phyloP scores from a whole-genome alignment of 2,113 vertebrate species.

The Xiphias gladius region DNA sequence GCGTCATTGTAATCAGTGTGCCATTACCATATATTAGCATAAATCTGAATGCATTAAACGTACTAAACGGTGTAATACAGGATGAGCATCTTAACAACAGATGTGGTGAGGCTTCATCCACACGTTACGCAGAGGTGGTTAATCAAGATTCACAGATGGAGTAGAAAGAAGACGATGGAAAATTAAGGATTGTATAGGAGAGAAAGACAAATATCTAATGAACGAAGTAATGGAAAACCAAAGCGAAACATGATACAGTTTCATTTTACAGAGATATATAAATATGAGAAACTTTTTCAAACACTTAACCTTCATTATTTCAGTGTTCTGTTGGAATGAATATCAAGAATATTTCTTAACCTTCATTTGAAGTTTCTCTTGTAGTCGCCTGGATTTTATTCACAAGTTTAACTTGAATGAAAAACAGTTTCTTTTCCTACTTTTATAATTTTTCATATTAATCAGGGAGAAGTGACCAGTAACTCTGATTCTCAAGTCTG shows the following conservation, averaged over 20 bases:
- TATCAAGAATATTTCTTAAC: background rate
- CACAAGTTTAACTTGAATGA: background rate
- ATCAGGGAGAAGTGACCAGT: background rate
- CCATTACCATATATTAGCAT: slow-evolving; percentile 76
- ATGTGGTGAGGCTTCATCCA: slow-evolving; percentile 41
- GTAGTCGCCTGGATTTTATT: background rate
- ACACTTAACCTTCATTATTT: background rate
- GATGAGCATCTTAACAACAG: slow-evolving; percentile 50
- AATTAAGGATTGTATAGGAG: background rate
- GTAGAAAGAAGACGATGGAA: background rate
- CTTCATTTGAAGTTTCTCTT: background rate
- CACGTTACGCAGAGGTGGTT: background rate
- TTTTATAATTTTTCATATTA: background rate
- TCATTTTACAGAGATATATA: background rate
- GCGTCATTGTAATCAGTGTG: slow-evolving; percentile 53
- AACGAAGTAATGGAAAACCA: background rate
- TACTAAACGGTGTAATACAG: slow-evolving; percentile 2
- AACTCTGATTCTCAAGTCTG: background rate
- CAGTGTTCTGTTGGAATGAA: too few species aligned
- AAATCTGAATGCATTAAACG: slow-evolving; percentile 48
- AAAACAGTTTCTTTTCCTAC: background rate
- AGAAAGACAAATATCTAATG: background rate
- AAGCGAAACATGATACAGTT: background rate
- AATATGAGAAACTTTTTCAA: background rate
- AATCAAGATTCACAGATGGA: background rate